These are phyloP conservation scores for Blastomussa wellsi DNA, from an alignment of 92 coral and sea anemone species.

Conservation along the genomic window DNA sequence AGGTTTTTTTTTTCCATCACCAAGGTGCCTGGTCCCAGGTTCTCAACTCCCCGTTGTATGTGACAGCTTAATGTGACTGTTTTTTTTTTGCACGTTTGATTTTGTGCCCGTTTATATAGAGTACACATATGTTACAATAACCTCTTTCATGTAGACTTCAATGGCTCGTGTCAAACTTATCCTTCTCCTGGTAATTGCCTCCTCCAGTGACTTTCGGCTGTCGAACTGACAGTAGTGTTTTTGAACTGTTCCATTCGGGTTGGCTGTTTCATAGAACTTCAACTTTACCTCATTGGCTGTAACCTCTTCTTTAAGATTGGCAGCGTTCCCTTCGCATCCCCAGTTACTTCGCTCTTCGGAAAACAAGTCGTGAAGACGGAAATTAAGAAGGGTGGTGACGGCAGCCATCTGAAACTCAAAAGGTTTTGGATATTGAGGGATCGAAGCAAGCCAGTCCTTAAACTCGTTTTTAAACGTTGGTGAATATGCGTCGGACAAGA, in stretches of 20 bases:
- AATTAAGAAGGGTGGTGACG: constrained; percentile 42
- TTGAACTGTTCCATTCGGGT: background rate
- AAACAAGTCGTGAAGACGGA: constrained; percentile 50
- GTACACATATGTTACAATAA: background rate
- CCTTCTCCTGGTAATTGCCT: constrained; percentile 46
- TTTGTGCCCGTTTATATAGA: background rate
- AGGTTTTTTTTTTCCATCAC: too few relatives aligned
- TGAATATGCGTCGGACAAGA: constrained; percentile 56
- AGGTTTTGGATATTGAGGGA: constrained; percentile 61
- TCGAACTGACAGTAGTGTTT: constrained; percentile 47
- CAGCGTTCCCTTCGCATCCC: constrained; percentile 62
- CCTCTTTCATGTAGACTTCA: constrained; percentile 65
- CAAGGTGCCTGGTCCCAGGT: too few relatives aligned
- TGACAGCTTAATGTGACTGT: too few relatives aligned
- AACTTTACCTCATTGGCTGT: constrained; percentile 2
- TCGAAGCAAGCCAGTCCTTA: constrained; percentile 55
- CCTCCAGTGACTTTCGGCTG: constrained; percentile 45
- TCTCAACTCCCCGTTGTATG: too few relatives aligned
- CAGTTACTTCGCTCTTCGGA: constrained; percentile 49
- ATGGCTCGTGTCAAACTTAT: constrained; percentile 55
- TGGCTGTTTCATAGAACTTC: background rate
- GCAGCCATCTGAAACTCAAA: constrained; percentile 47
- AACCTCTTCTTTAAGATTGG: background rate
- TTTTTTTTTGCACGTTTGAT: too few relatives aligned
- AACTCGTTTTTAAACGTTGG: constrained; percentile 55